Conservation (phyloP, 2,888 invertebrate genomes). For the Drosophila helvetica region DNA sequence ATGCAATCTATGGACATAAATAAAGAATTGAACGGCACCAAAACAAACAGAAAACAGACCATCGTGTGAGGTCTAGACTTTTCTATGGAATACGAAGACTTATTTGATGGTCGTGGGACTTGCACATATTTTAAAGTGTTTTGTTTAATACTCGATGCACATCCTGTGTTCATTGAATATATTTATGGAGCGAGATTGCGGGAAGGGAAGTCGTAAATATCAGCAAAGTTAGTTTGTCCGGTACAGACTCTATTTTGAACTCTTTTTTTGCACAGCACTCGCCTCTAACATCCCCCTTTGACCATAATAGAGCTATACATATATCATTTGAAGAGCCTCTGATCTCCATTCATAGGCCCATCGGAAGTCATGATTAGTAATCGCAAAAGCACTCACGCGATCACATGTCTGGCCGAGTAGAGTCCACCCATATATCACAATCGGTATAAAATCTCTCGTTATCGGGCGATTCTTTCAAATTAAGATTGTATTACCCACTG, state of each 20-base stretch:
- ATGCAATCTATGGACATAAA: not conserved
- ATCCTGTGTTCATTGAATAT: not conserved
- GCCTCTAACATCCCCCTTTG: too few species aligned
- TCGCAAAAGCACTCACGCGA: not conserved
- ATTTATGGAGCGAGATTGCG: slow-evolving; percentile 16
- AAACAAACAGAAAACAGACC: not conserved
- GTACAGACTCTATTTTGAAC: not conserved
- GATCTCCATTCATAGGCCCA: too few species aligned
- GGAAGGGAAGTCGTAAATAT: slow-evolving; percentile 6
- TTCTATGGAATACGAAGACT: not conserved
- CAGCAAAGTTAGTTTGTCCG: not conserved
- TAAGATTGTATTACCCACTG: too few species aligned
- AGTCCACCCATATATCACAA: not conserved
- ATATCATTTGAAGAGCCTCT: too few species aligned
- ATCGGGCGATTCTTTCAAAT: not conserved
- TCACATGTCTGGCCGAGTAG: not conserved
- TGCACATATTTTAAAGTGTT: not conserved
- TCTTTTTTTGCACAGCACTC: too few species aligned
- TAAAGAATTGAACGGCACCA: not conserved
- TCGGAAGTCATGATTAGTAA: not conserved
- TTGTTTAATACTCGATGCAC: not conserved
- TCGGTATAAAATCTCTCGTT: not conserved
- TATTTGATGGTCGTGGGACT: not conserved
- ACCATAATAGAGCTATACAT: too few species aligned
- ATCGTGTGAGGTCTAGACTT: not conserved